Evolutionary conservation across 1,140 invertebrate species (phyloP), one percentile per base, ranked within the genome.

Genomic region (Orius insidiosus): DNA sequence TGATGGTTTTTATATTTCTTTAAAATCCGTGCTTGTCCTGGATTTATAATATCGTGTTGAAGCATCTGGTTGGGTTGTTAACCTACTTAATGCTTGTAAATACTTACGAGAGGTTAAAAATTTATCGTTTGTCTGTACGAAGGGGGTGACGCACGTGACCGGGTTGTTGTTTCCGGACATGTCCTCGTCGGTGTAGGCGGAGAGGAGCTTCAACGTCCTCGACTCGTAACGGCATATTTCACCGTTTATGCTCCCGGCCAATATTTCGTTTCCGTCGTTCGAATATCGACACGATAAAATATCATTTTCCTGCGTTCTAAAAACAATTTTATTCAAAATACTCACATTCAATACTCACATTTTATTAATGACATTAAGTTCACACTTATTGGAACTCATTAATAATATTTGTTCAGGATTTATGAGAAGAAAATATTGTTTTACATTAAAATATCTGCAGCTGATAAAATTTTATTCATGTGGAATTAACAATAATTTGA

Each of bases 41-140:
- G n/a, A n/a, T n/a, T n/a, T n/a, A n/a, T n/a, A n/a, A n/a, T n/a
- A n/a, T n/a, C n/a, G 36, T 13, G 6, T 5, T 6, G 6, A 38
- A 38, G 5, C 9, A 38, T 14, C 36, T 38, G 36, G 9, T 9
- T 6, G 9, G 36, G 6, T 13, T 14, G 13, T 13, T n/a, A 9
- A 38, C 6, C 6, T 38, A n/a, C 6, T 13, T 38, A 6, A 6
- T 38, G 5, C 16, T 15, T 13, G 4, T 10, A 40, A 18, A 6
- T 40, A 40, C 38, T 40, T 40, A 40, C 38, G 38, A 15, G 38
- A 40, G 5, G 38, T 40, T 13, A 40, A 40, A 18, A 40, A 10
- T 18, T 40, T 40, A 40, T 40, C 16, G 38, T 18, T 40, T 10
- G 16, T 40, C 16, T 40, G 13, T 18, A 40, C 38, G 24, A 24